Evolutionary conservation across 2,113 vertebrate species (phyloP), one percentile per base, ranked within the genome.

Genomic region (Empidonax alnorum): DNA sequence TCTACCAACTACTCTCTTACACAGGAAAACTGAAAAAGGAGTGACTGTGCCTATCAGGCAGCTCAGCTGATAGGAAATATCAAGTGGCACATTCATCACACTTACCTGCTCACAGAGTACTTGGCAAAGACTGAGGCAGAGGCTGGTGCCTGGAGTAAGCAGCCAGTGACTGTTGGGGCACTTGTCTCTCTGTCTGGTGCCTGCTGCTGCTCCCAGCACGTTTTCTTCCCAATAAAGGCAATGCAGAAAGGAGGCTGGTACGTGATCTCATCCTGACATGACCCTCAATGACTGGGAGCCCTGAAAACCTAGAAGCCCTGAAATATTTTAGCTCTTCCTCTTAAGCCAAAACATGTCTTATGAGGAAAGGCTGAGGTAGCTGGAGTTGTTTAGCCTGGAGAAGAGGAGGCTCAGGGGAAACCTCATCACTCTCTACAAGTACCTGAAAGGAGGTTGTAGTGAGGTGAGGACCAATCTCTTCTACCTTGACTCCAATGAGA

Each of bases 131-230:
- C 4, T 21, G 12, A 75, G 31, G 20, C 37, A 47, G 74, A 76
- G 49, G 23, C 27, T 66, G 65, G 9, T 77, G 65, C 31, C 76
- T 50, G 39, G 9, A 72, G 14, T 21, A 61, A 84, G 39, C 30
- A 81, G 56, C 6, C 1, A 0, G 30, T 6, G 59, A 80, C 33
- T 14, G 27, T 31, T 1, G 0, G 12, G 41, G n/a, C 49, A 65
- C n/a, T 58, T 31, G 25, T 67, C 23, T 56, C 27, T 52, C 52
- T 63, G 18, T 28, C 31, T 52, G 37, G 21, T 79, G 31, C n/a
- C 62, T 37, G 35, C 56, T 87, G 62, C 52, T 78, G 73, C 39
- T 89, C 21, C 53, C 0, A 0, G 9, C 4, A 66, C 20, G 53
- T 63, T 81, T 77, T 81, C 61, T 67, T 75, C 33, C 33, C 1